phyloP scores from a whole-genome alignment of 2,888 invertebrate species.

The Hyppa rectilinea region DNA sequence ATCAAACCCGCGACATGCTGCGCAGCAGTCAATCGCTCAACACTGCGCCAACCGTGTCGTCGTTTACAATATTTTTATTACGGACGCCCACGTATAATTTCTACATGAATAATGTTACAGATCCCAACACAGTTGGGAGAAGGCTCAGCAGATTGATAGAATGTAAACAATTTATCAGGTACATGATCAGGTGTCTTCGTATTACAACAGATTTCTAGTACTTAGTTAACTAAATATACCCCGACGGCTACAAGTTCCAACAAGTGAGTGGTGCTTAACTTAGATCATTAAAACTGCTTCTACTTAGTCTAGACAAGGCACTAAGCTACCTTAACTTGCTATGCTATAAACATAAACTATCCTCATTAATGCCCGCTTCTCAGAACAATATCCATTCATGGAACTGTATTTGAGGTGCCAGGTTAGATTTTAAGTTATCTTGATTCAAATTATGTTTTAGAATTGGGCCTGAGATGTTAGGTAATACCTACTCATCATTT shows the following conservation, averaged over 20 bases:
- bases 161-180: not conserved
- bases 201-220: not conserved
- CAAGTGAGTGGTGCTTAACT: not conserved
- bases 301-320: slow-evolving; percentile 6
- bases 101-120: no score
- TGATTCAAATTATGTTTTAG: slow-evolving; percentile 2
- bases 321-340: slow-evolving; percentile 5
- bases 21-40: no score
- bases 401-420: not conserved
- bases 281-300: slow-evolving; percentile 20
- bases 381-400: not conserved
- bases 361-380: not conserved
- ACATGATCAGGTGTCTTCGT: not conserved
- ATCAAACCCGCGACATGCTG: no score
- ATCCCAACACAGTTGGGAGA: no score
- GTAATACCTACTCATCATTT: no score
- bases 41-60: no score
- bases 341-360: slow-evolving; percentile 1
- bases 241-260: not conserved
- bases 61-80: no score
- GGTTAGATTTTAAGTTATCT: not conserved
- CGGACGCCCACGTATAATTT: no score
- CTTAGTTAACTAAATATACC: not conserved
- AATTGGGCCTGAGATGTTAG: no score
- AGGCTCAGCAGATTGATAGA: no score